phyloP scores from a whole-genome alignment of 2,113 vertebrate species.

The Channa argus region DNA sequence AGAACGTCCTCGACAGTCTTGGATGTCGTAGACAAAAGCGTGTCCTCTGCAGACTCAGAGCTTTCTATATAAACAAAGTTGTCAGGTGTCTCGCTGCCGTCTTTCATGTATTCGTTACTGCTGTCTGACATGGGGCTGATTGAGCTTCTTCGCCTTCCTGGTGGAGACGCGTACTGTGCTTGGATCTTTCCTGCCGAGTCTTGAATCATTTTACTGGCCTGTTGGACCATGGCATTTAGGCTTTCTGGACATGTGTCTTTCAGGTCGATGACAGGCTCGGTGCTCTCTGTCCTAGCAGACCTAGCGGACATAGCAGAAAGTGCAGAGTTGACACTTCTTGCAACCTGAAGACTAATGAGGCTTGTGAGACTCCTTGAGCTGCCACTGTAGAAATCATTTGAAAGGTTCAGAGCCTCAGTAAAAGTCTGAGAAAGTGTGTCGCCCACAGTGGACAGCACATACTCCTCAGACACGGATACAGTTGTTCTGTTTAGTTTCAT shows the following conservation, averaged over 20 bases:
- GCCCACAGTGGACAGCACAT: not conserved
- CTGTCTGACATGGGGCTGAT: too few relatives aligned
- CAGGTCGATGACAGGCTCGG: not conserved
- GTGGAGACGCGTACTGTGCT: not conserved
- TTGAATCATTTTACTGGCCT: not conserved
- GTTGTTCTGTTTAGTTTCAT: too few relatives aligned
- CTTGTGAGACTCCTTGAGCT: not conserved
- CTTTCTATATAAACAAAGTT: too few relatives aligned
- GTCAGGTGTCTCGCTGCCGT: too few relatives aligned
- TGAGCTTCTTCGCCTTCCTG: not conserved
- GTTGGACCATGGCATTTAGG: not conserved
- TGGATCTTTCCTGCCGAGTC: too few relatives aligned
- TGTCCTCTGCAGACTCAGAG: too few relatives aligned
- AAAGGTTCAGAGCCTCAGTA: fast-evolving
- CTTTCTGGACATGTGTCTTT: not conserved
- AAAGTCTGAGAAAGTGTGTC: not conserved
- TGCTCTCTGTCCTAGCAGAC: fast-evolving
- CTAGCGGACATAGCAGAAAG: too few relatives aligned
- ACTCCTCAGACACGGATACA: fast-evolving
- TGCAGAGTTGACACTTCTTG: not conserved
- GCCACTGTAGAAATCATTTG: too few relatives aligned
- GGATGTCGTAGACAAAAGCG: too few relatives aligned
- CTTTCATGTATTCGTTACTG: too few relatives aligned
- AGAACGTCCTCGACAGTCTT: not conserved
- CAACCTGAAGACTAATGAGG: not conserved